Conservation (phyloP, 2,888 invertebrate species). For the Volucella inanis region DNA sequence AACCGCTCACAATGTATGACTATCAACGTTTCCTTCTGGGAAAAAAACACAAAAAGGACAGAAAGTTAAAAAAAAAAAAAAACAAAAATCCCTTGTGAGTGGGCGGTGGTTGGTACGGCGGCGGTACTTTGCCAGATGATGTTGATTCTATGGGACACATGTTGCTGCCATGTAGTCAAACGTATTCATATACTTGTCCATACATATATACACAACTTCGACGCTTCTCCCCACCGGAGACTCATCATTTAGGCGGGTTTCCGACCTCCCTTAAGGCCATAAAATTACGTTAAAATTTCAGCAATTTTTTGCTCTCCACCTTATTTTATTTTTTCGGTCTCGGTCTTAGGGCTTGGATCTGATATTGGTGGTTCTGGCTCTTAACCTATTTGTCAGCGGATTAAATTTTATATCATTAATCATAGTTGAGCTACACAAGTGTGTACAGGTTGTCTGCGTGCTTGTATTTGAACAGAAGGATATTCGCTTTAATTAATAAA, state of each 20-base stretch:
- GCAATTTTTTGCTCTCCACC: slow-evolving; percentile 13
- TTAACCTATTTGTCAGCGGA: slow-evolving; percentile 60
- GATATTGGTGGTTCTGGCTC: neutral
- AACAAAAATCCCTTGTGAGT: slow-evolving; percentile 31
- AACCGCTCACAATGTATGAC: neutral
- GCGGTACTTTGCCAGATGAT: neutral
- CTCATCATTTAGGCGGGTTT: slow-evolving; percentile 44
- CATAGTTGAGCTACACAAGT: slow-evolving; percentile 26
- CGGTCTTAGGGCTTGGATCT: too few relatives aligned
- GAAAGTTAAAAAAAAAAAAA: slow-evolving; percentile 2
- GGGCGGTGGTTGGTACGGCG: neutral
- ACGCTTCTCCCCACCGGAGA: neutral
- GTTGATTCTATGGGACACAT: slow-evolving; percentile 42
- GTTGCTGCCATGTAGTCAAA: slow-evolving; percentile 25
- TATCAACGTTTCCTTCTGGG: slow-evolving; percentile 1
- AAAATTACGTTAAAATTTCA: slow-evolving; percentile 44
- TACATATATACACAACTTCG: too few relatives aligned
- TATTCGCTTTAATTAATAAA: slow-evolving; percentile 14
- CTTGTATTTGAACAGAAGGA: slow-evolving; percentile 7
- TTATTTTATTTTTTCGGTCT: neutral
- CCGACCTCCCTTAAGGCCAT: slow-evolving; percentile 25
- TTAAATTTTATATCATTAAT: slow-evolving; percentile 63
- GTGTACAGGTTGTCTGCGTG: neutral
- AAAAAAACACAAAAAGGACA: slow-evolving; percentile 1
- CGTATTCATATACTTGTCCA: neutral